Percentiles rank a stretch among this genome's conserved stretches.
Conservation (phyloP, 2,888 invertebrate species). For the Labia minor region DNA sequence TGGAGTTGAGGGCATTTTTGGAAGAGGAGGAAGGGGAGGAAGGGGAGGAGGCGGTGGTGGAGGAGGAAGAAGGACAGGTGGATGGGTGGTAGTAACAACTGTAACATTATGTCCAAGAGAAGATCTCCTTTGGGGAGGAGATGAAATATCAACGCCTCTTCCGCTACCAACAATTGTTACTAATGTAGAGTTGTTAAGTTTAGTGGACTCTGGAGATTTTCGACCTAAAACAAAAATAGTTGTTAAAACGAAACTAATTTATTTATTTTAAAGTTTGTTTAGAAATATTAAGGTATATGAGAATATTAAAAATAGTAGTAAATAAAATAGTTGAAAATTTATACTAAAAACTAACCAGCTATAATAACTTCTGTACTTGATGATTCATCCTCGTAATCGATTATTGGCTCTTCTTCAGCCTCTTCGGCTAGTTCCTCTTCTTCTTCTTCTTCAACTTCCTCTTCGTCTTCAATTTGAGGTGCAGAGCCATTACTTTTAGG, state of each 20-base stretch:
- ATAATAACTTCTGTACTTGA: constrained; percentile 9
- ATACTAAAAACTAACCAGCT: neutral
- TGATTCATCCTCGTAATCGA: constrained; percentile 17
- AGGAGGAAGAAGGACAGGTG: constrained; percentile 49
- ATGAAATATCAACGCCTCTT: neutral
- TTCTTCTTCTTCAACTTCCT: constrained; percentile 38
- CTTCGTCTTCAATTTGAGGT: constrained; percentile 40
- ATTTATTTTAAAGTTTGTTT: too few relatives aligned
- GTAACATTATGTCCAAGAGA: constrained; percentile 56
- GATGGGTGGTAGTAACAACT: constrained; percentile 70
- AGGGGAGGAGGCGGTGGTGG: constrained; percentile 29
- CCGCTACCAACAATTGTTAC: neutral
- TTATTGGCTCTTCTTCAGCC: constrained; percentile 19
- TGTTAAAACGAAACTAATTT: too few relatives aligned
- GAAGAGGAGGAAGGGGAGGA: constrained; percentile 2
- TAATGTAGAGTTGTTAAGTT: neutral
- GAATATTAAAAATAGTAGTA: too few relatives aligned
- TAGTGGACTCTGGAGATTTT: neutral
- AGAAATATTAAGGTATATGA: too few relatives aligned
- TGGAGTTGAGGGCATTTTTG: neutral
- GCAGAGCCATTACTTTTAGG: constrained; percentile 30
- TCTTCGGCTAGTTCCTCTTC: constrained; percentile 23
- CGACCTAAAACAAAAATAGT: neutral
- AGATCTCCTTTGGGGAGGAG: neutral
- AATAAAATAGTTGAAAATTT: too few relatives aligned